Base-by-base conservation (phyloP, 2,113 vertebrate genomes). In the Oncorhynchus clarkii region DNA sequence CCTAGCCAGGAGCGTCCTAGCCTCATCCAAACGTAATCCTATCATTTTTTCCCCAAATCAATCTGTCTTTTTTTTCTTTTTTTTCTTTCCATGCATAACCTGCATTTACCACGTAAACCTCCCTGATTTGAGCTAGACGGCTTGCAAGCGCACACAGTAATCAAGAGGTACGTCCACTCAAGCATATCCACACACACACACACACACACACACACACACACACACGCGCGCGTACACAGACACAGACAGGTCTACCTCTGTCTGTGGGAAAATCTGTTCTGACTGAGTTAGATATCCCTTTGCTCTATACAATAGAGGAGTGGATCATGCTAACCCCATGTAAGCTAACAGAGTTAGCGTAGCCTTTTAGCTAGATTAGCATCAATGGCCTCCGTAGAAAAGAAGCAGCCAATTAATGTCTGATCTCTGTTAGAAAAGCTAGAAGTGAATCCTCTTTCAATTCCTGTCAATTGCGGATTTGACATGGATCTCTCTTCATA, bases 1-100 rank as follows among this genome's bases (percentile, higher is more conserved):
- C 71, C 65, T 24, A 74, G 64, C 45, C 5, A 8, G n/a, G n/a
- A n/a, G n/a, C n/a, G n/a, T n/a, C n/a, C n/a, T 67, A 5, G 51
- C 45, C 1, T 49, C 70, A 65, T 39, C 29, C 75, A 73, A 60
- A 49, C 70, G 13, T 45, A 7, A 48, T 78, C 74, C 78, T 82
- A 59, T 85, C 75, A 82, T 80, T 82, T 82, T 57, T 68, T n/a
- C 39, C 72, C 45, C 59, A 1, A 71, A 69, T 81, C 74, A 71
- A 69, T 81, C 74, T 80, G 67, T 76, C 76, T 84, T 34, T 26
- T 26, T 26, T 26, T 26, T 26, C 26, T 26, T 59, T 70, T 8
- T 72, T 7, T 59, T 66, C 2, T 66, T 48, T 31, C 51, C 57
- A 20, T 68, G 20, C 31, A 51, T 4, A 74, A 27, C 29, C 0